Base-by-base conservation (phyloP, 2,797 vertebrate genomes). In the Myoxocephalus aenaeus region DNA sequence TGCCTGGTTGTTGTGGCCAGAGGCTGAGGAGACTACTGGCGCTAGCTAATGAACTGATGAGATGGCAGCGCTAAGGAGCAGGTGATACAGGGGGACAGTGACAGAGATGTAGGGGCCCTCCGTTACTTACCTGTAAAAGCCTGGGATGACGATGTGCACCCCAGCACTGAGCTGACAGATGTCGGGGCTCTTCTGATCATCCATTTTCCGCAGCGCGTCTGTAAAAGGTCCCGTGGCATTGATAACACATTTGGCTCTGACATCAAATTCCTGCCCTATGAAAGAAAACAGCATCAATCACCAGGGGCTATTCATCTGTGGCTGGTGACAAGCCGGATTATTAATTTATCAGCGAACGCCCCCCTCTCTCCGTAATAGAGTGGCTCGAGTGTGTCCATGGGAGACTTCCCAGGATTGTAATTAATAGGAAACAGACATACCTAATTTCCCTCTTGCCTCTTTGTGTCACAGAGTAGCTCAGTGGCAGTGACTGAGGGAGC, bases 201-300 rank as follows among this genome's bases (percentile, higher is more conserved):
- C 98, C 98, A 99, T 99, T 96, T 97, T 97, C 92, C 96, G 93
- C 90, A 96, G 92, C 0, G 94, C 92, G 93, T 99, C 98, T 76
- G 97, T 98, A 96, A 99, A 99, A 85, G 98, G 98, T 90, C 98
- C 98, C 3, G 97, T 99, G 77, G 98, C 98, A 86, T 99, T 99
- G 96, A 99, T 98, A 94, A 99, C 97, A 91, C 97, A 99, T 93
- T 98, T 99, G 95, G 98, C 98, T 96, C 94, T 96, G 93, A 99
- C 95, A 91, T 99, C 96, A 95, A 99, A 99, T 92, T 98, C 96
- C 91, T 97, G 94, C 90, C 97, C 98, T 99, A 96, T 87, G 94
- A 96, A 96, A 96, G 96, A 96, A 97, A 97, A 96, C 96, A 96
- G 95, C 86, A 96, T 96, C 96, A 94, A 95, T 97, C 97, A 97